phyloP scores from a whole-genome alignment of 2,113 vertebrate species.

The Leptobrachium ailaonicum region DNA sequence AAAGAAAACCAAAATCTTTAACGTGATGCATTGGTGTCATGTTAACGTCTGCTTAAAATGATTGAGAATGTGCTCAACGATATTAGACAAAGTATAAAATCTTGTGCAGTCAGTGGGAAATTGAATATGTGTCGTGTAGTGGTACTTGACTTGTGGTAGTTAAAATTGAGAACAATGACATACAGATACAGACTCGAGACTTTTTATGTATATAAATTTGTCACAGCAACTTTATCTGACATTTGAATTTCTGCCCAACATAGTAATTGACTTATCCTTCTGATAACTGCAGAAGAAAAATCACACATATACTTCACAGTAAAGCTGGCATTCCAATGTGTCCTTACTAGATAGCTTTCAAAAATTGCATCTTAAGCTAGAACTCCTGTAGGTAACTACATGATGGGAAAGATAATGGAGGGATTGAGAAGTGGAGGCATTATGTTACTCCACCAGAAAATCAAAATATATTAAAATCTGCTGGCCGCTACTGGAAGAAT shows the following conservation, averaged over 20 bases:
- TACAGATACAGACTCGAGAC: background rate
- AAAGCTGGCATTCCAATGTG: background rate
- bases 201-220: background rate
- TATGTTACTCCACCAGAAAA: slow-evolving; percentile 8
- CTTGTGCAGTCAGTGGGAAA: too few species aligned
- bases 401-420: slow-evolving; percentile 17
- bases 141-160: too few species aligned
- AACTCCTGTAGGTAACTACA: background rate
- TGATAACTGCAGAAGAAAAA: background rate
- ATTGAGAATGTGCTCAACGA: too few species aligned
- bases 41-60: too few species aligned
- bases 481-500: slow-evolving; percentile 33
- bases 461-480: slow-evolving; percentile 40
- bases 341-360: background rate
- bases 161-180: too few species aligned
- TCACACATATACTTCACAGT: background rate
- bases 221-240: background rate
- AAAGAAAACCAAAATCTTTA: too few species aligned
- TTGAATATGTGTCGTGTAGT: too few species aligned
- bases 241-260: background rate
- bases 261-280: background rate
- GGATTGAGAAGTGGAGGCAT: slow-evolving; percentile 19
- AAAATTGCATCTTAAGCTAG: background rate
- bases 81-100: too few species aligned
- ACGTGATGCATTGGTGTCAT: too few species aligned